Base-by-base conservation (phyloP, 2,888 invertebrate species). In the Epicampocera succincta region DNA sequence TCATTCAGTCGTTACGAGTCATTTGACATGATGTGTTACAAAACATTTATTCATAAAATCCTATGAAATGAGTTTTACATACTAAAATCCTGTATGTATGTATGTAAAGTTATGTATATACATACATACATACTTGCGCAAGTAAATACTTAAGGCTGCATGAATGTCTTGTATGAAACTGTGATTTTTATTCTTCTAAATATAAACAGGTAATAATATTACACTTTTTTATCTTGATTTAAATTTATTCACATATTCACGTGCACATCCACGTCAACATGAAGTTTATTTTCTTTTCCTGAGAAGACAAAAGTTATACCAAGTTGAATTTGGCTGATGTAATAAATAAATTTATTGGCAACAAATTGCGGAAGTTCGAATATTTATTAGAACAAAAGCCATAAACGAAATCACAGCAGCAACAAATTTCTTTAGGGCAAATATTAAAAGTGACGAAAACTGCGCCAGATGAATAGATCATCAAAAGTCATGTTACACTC, bases 341-440 rank as follows among this genome's bases (percentile, higher is more conserved):
- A 84, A 83, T 83, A 84, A 80, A 48, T 78, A 80, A 78, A 84
- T 84, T 84, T 84, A 84, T 84, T 84, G 80, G 65, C 73, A 84
- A 80, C 74, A 84, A 84, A 84, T 84, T 84, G 80, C 61, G 80
- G 80, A 84, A 81, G 83, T 84, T 84, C 48, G 68, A 48, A 77
- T 83, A 84, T 84, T 84, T 84, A 84, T 84, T 84, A 72, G 56
- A 71, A 61, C 76, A 69, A 29, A 74, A 61, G 60, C 77, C 69
- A 76, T 83, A 74, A 81, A 76, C 61, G 58, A 69, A 79, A 81
- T 81, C 69, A 63, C 21, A 42, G 42, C 58, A 63, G 17, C 6
- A 21, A 38, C 52, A 11, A n/a, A n/a, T n/a, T n/a, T n/a, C n/a
- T n/a, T n/a, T n/a, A n/a, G n/a, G n/a, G n/a, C n/a, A n/a, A n/a